A percentile compares a stretch with the other conserved stretches of the same genome.
Conservation (phyloP, 2,113 vertebrate genomes). For the Saccopteryx leptura region DNA sequence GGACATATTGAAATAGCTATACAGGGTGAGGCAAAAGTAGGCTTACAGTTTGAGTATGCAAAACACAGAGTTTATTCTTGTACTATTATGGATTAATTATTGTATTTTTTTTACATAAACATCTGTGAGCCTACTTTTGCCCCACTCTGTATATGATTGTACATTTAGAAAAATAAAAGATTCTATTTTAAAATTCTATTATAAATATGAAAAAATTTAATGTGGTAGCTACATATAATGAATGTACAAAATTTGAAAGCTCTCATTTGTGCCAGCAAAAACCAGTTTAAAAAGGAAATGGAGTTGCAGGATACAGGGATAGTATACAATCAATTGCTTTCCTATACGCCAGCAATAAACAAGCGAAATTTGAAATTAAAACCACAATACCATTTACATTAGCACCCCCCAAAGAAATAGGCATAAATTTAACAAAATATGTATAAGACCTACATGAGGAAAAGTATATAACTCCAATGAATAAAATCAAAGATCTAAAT, state of each 20-base stretch:
- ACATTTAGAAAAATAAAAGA: background rate
- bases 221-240: background rate
- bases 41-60: background rate
- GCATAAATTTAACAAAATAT: background rate
- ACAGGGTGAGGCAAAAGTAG: background rate
- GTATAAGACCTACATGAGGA: background rate
- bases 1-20: background rate
- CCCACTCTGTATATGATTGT: background rate
- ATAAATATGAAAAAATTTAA: background rate
- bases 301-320: background rate
- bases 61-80: background rate
- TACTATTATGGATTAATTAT: background rate
- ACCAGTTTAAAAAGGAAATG: constrained; percentile 5
- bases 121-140: background rate
- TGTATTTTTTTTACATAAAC: background rate
- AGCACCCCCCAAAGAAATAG: background rate
- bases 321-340: background rate
- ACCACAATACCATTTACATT: background rate
- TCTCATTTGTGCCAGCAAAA: constrained; percentile 1
- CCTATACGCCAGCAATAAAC: background rate
- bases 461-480: background rate
- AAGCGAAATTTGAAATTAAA: constrained; percentile 29
- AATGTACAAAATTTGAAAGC: background rate
- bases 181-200: background rate
- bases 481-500: constrained; percentile 32